Base-by-base conservation (phyloP, 2,113 vertebrate genomes). In the Catharus fuscescens region DNA sequence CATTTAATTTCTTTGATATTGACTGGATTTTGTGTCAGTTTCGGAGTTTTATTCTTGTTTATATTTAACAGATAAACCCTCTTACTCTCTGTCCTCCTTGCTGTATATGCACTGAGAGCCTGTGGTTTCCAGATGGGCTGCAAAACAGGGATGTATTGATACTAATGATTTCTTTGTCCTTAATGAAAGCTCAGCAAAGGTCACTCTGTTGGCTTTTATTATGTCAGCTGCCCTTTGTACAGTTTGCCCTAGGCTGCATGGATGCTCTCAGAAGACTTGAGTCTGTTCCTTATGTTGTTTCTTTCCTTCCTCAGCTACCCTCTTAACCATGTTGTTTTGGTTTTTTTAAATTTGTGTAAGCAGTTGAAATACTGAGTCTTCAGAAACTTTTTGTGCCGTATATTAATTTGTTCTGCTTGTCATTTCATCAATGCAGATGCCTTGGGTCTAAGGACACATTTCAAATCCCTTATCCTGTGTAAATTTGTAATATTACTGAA, bases 61-160 rank as follows among this genome's bases (percentile, higher is more conserved):
- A 10, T 85, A 26, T 80, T 52, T 82, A 93, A 76, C 18, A 59
- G 28, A 70, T 54, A 45, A 89, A 42, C 45, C 14, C 10, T 84
- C 25, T 79, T 69, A 17, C 50, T 53, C 20, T 64, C 34, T 61
- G n/a, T 69, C 31, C 19, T 91, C 32, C 80, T 85, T 76, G 36
- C 65, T 91, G 3, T 54, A 9, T 50, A 25, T 31, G 29, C 50
- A 38, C 45, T 12, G 45, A 40, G 53, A 53, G 52, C 38, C 65
- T 1, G 1, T 56, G 38, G 6, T 91, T 91, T 94, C 62, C 38
- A 94, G 85, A 48, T 4, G 2, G 34, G 20, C 84, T 88, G 54
- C 31, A 65, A 61, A 95, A 65, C 70, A 59, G 62, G 52, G 32
- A 31, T 79, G 93, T 89, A 91, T 95, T 94, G 93, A 94, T 91